These are phyloP conservation scores for Griposia aprilina DNA, from an alignment of 2,888 invertebrate species.

Conservation along the genomic window DNA sequence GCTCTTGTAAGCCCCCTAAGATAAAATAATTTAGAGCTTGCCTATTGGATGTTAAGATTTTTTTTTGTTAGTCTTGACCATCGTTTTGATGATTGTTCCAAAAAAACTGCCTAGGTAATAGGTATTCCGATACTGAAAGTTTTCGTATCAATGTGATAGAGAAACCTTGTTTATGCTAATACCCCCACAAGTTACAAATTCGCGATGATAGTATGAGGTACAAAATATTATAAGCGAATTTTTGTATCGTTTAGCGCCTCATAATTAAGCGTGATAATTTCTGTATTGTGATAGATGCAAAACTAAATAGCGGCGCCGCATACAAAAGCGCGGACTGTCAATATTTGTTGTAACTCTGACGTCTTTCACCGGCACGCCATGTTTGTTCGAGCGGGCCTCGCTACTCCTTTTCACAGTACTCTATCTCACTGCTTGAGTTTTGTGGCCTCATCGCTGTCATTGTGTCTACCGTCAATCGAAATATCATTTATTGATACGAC, in stretches of 20 bases:
- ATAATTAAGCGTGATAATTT: slow-evolving; percentile 61
- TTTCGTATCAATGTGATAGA: slow-evolving; percentile 28
- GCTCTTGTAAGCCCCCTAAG: too few species aligned
- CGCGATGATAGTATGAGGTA: slow-evolving; percentile 13
- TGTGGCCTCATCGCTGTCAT: slow-evolving; percentile 43
- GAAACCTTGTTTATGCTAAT: slow-evolving; percentile 19
- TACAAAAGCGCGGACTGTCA: slow-evolving; percentile 74
- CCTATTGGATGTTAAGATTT: not conserved
- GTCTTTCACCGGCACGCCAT: slow-evolving; percentile 67
- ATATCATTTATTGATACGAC: slow-evolving; percentile 53
- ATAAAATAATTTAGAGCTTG: not conserved
- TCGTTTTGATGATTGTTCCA: not conserved
- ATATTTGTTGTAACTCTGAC: slow-evolving; percentile 78
- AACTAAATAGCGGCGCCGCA: slow-evolving; percentile 57
- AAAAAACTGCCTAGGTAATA: not conserved
- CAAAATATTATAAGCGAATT: slow-evolving; percentile 5
- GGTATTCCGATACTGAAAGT: slow-evolving; percentile 24
- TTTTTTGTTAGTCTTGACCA: not conserved
- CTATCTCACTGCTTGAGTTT: slow-evolving; percentile 32
- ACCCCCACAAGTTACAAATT: slow-evolving; percentile 6
- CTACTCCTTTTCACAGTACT: not conserved
- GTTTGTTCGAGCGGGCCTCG: slow-evolving; percentile 53
- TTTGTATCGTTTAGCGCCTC: slow-evolving; percentile 32
- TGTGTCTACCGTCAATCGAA: slow-evolving; percentile 53
- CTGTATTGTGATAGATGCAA: slow-evolving; percentile 64